Evolutionary conservation across 2,888 invertebrate species (phyloP).

Genomic region (Deilephila elpenor): DNA sequence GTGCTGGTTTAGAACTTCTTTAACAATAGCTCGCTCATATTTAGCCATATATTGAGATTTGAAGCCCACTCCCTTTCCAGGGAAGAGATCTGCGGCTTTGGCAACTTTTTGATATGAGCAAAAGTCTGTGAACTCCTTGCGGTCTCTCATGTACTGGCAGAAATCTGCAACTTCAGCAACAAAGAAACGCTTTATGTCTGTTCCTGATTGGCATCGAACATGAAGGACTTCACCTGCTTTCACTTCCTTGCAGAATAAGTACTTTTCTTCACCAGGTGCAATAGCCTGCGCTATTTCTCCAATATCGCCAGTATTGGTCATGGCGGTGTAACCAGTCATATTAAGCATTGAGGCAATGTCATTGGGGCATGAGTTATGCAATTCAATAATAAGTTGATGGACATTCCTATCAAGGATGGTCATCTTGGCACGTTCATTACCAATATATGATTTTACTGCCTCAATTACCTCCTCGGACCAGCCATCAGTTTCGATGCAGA

Average conservation of each 20-base stretch:
- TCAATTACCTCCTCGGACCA: slow-evolving; percentile 41
- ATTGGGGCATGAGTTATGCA: slow-evolving; percentile 48
- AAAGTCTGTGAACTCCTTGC: slow-evolving; percentile 40
- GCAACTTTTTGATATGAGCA: slow-evolving; percentile 35
- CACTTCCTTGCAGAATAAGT: slow-evolving; percentile 36
- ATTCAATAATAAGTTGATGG: slow-evolving; percentile 38
- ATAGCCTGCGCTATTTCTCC: not conserved
- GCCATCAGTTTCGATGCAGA: not conserved
- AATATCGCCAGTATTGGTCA: not conserved
- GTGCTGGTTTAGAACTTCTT: slow-evolving; percentile 36
- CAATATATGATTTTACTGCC: slow-evolving; percentile 48
- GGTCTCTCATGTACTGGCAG: slow-evolving; percentile 39
- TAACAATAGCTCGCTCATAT: slow-evolving; percentile 47
- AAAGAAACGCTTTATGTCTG: slow-evolving; percentile 45
- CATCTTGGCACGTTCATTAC: slow-evolving; percentile 42
- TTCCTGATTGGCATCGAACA: slow-evolving; percentile 47
- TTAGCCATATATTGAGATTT: slow-evolving; percentile 40
- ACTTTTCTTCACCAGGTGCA: slow-evolving; percentile 13
- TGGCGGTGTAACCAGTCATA: slow-evolving; percentile 37
- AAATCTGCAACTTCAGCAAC: slow-evolving; percentile 48
- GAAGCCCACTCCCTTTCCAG: slow-evolving; percentile 31
- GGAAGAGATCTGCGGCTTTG: not conserved
- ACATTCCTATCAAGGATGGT: not conserved
- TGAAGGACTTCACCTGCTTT: slow-evolving; percentile 39
- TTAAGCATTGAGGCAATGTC: slow-evolving; percentile 52